Evolutionary conservation across 2,888 invertebrate species (phyloP), one percentile per base, ranked within the genome.

Genomic region (Epistrophe grossulariae): DNA sequence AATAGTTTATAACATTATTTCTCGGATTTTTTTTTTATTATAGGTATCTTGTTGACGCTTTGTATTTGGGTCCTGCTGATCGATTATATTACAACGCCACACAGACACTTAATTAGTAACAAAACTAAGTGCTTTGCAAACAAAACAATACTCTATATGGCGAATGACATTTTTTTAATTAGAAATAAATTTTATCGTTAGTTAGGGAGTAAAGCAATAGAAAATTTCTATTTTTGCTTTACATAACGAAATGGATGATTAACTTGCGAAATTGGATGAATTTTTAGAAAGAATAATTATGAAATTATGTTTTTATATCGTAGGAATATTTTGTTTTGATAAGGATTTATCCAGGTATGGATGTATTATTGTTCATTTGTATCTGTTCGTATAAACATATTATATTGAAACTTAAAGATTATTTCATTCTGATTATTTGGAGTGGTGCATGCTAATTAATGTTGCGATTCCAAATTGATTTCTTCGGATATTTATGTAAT

Each of bases 11-110:
- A 15, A 31, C 55, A 70, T 43, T 59, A 40, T 17, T 43, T 15
- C 31, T 28, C n/a, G 64, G 59, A 71, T 52, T 59, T 24, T 8
- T 62, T 24, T 43, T 79, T 84, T 84, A 79, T 79, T 79, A 84
- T 79, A n/a, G n/a, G n/a, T n/a, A 31, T 31, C 1, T 64, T 74
- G 71, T 71, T 76, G 79, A 71, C 76, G 64, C n/a, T 15, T 50
- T 83, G 62, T 77, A 64, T 15, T 28, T 38, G 40, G 11, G 60
- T 19, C 28, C 45, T 78, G 52, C 45, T 55, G 66, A 70, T 83
- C 64, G 77, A 50, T 68, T 60, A 48, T 40, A 79, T 38, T 38
- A 43, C 40, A 62, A 62, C 43, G 15, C 19, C 38, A 45, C 35
- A 13, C 43, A 50, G 40, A 19, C 45, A 35, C 28, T 45, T 59